A percentile compares a stretch with the other conserved stretches of the same genome.
Conservation (phyloP, 2,113 vertebrate species). For the Colossoma macropomum region DNA sequence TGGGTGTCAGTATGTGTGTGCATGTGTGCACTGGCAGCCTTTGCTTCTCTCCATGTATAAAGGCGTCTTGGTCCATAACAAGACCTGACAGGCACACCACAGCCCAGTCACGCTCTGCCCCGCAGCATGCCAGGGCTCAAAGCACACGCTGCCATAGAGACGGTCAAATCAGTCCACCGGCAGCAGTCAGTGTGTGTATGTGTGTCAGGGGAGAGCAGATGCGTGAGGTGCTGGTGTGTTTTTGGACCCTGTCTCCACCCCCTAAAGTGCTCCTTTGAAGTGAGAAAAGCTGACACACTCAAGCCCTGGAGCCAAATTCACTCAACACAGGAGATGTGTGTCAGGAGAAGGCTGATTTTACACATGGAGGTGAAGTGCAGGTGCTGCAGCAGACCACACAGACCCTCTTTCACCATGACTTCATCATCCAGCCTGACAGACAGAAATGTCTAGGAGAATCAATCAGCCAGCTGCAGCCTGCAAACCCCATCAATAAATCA, state of each 20-base stretch:
- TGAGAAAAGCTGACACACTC: conserved; percentile 20
- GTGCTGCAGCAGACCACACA: conserved; percentile 2
- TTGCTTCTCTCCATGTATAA: background rate
- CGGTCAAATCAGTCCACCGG: conserved; percentile 35
- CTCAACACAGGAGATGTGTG: conserved; percentile 10
- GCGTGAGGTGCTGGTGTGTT: conserved; percentile 8
- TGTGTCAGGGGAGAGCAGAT: conserved; percentile 5
- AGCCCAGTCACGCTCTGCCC: conserved; percentile 21
- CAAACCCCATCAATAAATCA: conserved; percentile 19
- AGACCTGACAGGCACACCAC: conserved; percentile 62
- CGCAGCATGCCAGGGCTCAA: background rate
- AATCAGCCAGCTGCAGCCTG: background rate
- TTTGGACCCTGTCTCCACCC: background rate
- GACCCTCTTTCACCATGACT: conserved; percentile 13
- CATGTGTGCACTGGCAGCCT: background rate
- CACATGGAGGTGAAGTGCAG: background rate
- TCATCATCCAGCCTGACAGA: background rate
- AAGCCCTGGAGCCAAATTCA: conserved; percentile 21
- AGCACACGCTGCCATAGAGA: conserved; percentile 32
- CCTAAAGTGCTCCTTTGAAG: conserved; percentile 20
- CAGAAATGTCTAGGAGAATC: background rate
- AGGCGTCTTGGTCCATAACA: conserved; percentile 51
- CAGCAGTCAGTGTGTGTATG: background rate
- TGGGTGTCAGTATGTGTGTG: conserved; percentile 18
- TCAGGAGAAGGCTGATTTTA: background rate